Conservation (phyloP, 2,113 vertebrate genomes). For the Pedionomus torquatus region DNA sequence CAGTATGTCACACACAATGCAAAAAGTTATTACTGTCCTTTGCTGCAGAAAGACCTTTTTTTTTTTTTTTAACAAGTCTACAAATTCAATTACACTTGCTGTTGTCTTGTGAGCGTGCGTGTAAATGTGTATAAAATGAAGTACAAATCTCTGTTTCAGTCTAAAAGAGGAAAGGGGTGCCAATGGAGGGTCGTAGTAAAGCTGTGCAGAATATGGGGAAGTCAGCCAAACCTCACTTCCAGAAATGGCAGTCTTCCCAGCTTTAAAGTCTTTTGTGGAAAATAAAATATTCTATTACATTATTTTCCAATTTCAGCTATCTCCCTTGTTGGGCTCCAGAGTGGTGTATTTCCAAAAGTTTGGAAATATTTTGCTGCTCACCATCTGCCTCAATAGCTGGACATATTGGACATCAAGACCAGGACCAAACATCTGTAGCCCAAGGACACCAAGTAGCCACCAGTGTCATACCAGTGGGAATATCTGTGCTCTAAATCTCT, state of each 20-base stretch:
- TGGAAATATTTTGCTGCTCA: constrained; percentile 78
- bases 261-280: constrained; percentile 65
- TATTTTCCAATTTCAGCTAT: constrained; percentile 85
- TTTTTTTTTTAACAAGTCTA: background rate
- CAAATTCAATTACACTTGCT: background rate
- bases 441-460: constrained; percentile 44
- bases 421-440: constrained; percentile 75
- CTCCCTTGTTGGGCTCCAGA: constrained; percentile 73
- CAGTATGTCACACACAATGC: background rate
- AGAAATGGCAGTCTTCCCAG: constrained; percentile 74
- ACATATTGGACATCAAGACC: constrained; percentile 86
- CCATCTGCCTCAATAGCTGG: constrained; percentile 87
- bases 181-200: background rate
- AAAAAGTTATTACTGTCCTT: background rate
- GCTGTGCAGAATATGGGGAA: background rate
- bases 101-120: background rate
- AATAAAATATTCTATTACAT: constrained; percentile 88
- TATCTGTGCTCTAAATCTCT: background rate
- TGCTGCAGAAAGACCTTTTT: background rate
- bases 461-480: background rate
- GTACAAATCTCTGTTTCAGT: background rate
- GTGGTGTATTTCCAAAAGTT: constrained; percentile 75
- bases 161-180: background rate
- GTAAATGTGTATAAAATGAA: background rate
- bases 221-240: constrained; percentile 61